Evolutionary conservation across 2,113 vertebrate genomes (phyloP).

Genomic region (Hemibagrus wyckioides): DNA sequence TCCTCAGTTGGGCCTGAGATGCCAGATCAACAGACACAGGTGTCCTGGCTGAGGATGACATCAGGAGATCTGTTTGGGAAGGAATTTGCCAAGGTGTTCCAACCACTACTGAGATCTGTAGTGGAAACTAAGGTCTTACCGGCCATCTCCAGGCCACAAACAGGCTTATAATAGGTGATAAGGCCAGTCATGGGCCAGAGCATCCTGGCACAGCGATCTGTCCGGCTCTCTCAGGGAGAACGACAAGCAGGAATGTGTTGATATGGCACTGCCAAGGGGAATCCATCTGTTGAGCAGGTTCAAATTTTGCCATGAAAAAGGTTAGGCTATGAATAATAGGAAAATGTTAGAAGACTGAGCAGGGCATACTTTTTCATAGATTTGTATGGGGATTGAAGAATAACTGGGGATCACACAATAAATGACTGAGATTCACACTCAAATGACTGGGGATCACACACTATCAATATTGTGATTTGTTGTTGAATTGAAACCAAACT

Average conservation of each 20-base stretch:
- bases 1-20: neutral
- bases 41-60: neutral
- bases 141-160: neutral
- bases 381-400: neutral
- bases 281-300: constrained; percentile 7
- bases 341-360: too few relatives aligned
- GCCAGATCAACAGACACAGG: constrained; percentile 10
- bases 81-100: neutral
- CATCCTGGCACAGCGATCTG: neutral
- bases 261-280: constrained; percentile 1
- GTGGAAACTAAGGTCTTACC: neutral
- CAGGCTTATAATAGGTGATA: constrained; percentile 3
- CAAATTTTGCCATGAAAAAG: neutral
- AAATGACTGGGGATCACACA: neutral
- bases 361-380: neutral
- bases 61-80: neutral
- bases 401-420: constrained; percentile 14
- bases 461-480: constrained; percentile 1
- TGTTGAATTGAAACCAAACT: neutral
- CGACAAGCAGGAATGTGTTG: constrained; percentile 11
- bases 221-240: neutral
- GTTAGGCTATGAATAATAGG: neutral
- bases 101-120: neutral
- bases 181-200: neutral
- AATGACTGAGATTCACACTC: constrained; percentile 1